Base-by-base conservation (phyloP, 1,140 invertebrate genomes). In the Drosophila lacteicornis region DNA sequence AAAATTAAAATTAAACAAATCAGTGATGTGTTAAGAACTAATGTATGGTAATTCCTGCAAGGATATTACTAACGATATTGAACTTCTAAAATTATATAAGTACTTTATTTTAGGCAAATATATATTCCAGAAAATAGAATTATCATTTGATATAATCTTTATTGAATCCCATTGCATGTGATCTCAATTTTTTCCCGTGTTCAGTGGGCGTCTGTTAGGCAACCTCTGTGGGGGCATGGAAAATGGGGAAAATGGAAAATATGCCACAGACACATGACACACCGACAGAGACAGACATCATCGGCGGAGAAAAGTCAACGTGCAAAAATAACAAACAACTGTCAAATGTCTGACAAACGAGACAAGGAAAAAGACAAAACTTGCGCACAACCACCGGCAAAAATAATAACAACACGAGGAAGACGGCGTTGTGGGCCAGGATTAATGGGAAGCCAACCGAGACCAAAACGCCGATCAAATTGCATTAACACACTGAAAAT, bases 341-440 rank as follows among this genome's bases (percentile, higher is more conserved):
- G 85, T 90, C 85, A 90, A 90, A 90, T 90, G 85, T 90, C 85
- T 90, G 85, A 90, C 85, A 90, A 90, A 90, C 85, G 85, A 90
- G 85, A 90, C 85, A 90, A 80, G 85, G 79, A 88, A 88, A 69
- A 84, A 90, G 85, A 90, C 85, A 88, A 74, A 68, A 74, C 40
- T 75, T 43, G 51, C 58, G 60, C 53, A 69, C 63, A 55, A 50
- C 57, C 50, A 75, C 55, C 61, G 55, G 45, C 65, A 75, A 67
- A 45, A 68, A 46, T 50, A 60, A 63, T 27, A 53, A 69, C 40
- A 69, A 67, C 67, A 53, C 62, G 38, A 79, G 46, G 71, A 82
- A 82, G 60, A 70, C 51, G 55, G 67, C 46, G 53, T 58, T 56
- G 65, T 73, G 62, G 70, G 66, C 67, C 47, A 70, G 67, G 67